These are phyloP conservation scores for Lutra lutra DNA, from an alignment of 2,797 vertebrate species.

Conservation along the genomic window DNA sequence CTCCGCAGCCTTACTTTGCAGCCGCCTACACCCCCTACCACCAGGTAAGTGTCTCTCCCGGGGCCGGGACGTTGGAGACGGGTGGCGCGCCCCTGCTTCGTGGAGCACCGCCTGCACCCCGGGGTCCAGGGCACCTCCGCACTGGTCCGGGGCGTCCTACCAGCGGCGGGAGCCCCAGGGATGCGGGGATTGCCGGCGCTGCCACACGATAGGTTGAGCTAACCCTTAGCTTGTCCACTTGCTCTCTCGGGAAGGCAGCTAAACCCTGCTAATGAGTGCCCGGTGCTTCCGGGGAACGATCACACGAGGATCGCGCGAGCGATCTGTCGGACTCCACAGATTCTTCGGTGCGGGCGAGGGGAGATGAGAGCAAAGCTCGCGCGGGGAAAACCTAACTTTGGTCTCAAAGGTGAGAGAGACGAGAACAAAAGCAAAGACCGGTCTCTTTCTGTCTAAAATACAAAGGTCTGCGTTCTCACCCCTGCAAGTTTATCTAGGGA, in stretches of 20 bases:
- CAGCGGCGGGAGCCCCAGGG: background rate
- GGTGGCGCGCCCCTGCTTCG: background rate
- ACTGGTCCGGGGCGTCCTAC: background rate
- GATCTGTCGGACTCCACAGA: background rate
- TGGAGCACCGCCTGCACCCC: background rate
- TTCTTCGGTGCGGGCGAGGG: background rate
- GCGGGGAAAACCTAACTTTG: background rate
- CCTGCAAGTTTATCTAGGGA: background rate
- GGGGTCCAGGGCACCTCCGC: background rate
- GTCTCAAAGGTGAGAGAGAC: background rate
- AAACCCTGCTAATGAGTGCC: background rate
- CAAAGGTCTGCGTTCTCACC: background rate
- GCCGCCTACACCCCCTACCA: conserved; percentile 94
- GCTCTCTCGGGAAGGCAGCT: background rate
- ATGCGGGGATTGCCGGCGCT: background rate
- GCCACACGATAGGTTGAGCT: background rate
- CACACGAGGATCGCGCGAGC: background rate
- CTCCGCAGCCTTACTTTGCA: conserved; percentile 95
- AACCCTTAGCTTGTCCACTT: background rate
- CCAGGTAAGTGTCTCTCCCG: conserved; percentile 89
- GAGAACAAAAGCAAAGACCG: background rate
- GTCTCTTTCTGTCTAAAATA: background rate
- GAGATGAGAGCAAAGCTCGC: background rate
- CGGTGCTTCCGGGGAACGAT: background rate
- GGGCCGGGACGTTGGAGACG: background rate